Base-by-base conservation (phyloP, 2,797 vertebrate genomes). In the Phrynocephalus forsythii region DNA sequence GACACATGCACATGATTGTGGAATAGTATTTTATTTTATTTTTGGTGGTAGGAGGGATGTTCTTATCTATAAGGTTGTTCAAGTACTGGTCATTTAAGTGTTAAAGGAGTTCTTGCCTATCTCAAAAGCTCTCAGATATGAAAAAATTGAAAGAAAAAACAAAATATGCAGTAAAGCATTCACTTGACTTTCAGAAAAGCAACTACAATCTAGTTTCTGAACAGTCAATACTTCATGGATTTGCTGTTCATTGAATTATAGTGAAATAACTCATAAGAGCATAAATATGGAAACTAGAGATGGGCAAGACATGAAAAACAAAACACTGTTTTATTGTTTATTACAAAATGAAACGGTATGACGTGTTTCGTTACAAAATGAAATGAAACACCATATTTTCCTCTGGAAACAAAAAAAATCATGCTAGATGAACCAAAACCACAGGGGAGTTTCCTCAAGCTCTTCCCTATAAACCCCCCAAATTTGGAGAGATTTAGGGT, bases 201-300 rank as follows among this genome's bases (percentile, higher is more conserved):
- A 88, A 85, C 84, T 69, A 88, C 16, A 85, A 75, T 68, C 72
- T 18, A 81, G 10, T 24, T 10, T 18, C 67, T 85, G 77, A 85
- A 22, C 22, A 80, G 20, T 67, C n/a, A 50, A 76, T 76, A 50
- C n/a, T 79, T 48, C 3, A 81, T 72, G 1, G 33, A 11, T 56
- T 75, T 33, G 73, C 28, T 84, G 69, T 73, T 88, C 28, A 79
- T 52, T 28, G 30, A 84, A 84, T 79, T 84, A 66, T 38, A 48
- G 63, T 56, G 30, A 72, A 79, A 79, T 6, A 22, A 50, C 24
- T 68, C n/a, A 44, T 44, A 78, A 56, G 38, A 44, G 38, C 5
- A 44, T 44, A 44, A 44, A 44, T 44, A 44, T 44, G 38, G 38
- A 44, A 44, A 44, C 38, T 44, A 44, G 38, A 44, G 38, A 44